Evolutionary conservation across 2,113 vertebrate genomes (phyloP), one percentile per base, ranked within the genome.

Genomic region (Fulmarus glacialis): DNA sequence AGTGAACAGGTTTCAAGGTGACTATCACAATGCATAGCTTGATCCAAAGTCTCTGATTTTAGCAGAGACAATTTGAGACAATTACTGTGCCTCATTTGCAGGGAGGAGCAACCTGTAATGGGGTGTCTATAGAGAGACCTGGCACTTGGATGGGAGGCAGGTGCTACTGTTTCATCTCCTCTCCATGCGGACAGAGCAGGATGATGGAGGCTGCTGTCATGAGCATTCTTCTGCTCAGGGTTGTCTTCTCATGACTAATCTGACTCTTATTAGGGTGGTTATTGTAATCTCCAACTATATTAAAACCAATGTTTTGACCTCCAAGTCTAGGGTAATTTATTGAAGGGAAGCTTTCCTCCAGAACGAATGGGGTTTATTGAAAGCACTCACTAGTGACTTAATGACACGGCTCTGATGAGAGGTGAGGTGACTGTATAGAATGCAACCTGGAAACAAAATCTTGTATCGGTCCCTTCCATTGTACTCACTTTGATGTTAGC

Each of bases 71-170:
- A 22, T 53, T 58, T 82, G 29, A 58, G 62, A 11, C 12, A 50
- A 32, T n/a, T 38, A 7, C 12, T 13, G 12, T n/a, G 17, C 21
- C 12, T 67, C 15, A 3, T 15, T 42, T 52, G 9, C 29, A 53
- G 53, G 20, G 21, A 83, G 72, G 45, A 84, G 48, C 45, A 60
- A 29, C 15, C 59, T 27, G 2, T 12, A 3, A 5, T 1, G 2
- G 24, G 22, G 4, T 8, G 0, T 3, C 2, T 4, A 27, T 0
- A 15, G 30, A 16, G 75, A 45, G 2, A 22, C 12, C 9, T 56
- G 60, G 48, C 20, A 15, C 20, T 8, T 6, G 45, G 15, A 0
- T 2, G 34, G 42, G 29, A 38, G 42, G 22, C 15, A 20, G 21
- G 32, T 26, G 59, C 80, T 79, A 2, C 45, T 48, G 18, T 30